These are phyloP conservation scores for Palythoa grandis DNA, from an alignment of 92 coral and sea anemone genomes.

Conservation along the genomic window DNA sequence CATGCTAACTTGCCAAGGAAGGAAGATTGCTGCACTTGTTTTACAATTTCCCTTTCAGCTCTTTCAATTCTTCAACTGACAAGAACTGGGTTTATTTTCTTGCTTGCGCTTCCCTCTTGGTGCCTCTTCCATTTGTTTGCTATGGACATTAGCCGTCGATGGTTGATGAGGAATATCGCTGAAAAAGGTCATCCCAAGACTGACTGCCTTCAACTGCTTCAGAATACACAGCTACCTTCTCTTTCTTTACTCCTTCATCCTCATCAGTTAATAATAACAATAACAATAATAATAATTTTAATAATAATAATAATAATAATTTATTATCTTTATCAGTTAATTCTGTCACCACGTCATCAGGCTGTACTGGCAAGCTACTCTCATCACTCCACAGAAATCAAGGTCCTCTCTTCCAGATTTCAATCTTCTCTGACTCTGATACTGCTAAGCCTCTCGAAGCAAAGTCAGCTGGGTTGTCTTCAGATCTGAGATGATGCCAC, in stretches of 20 bases:
- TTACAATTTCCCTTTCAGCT: conserved; percentile 55
- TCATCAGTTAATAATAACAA: no score
- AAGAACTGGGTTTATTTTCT: neutral
- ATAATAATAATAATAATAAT: no score
- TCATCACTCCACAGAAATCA: conserved; percentile 52
- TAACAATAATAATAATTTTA: no score
- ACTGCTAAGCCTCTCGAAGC: conserved; percentile 63
- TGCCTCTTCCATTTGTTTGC: conserved; percentile 26
- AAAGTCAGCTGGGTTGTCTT: conserved; percentile 56
- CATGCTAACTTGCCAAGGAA: conserved; percentile 53
- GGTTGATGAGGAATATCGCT: conserved; percentile 58
- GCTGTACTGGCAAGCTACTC: conserved; percentile 60
- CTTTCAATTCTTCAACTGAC: conserved; percentile 47
- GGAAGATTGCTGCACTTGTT: conserved; percentile 53
- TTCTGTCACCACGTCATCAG: conserved; percentile 42
- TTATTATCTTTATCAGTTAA: no score
- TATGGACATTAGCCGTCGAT: conserved; percentile 49
- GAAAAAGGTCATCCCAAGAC: conserved; percentile 43
- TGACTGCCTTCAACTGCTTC: conserved; percentile 19
- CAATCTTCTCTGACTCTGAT: conserved; percentile 56
- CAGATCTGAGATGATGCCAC: conserved; percentile 53
- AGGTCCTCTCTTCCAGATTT: conserved; percentile 58
- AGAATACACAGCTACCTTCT: conserved; percentile 44
- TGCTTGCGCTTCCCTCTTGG: neutral
- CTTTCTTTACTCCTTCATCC: conserved; percentile 64